Evolutionary conservation across 2,888 invertebrate genomes (phyloP), one percentile per base, ranked within the genome.

Genomic region (Orchestes rusci): DNA sequence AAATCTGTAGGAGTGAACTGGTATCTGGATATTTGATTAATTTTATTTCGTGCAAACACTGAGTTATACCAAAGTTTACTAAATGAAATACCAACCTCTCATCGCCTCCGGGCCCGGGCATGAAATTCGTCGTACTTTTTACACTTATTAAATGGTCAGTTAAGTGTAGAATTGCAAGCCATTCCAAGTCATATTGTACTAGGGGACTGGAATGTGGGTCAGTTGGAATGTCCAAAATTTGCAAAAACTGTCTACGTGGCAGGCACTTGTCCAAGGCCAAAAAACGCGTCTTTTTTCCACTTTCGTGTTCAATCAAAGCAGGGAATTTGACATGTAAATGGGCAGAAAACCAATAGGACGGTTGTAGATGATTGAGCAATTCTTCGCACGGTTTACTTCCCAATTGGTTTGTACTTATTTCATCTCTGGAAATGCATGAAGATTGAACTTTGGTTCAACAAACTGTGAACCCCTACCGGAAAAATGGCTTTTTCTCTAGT

Each of bases 241-340:
- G 95, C 29, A 97, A 70, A 71, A 93, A 97, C 50, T 84, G 79
- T 50, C 93, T 73, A 57, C 78, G 79, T 0, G 95, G 95, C 38
- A 97, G 72, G 68, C 96, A 96, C 72, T 99, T 99, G 65, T 97
- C 96, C n/a, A 97, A 70, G 0, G 95, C 91, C 53, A 97, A 69
- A 68, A 97, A 97, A 63, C 84, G 90, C 0, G 95, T 90, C 1
- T 62, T 52, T 5, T 5, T 23, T 16, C 66, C 65, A 68, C 60
- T 71, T 12, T 70, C 70, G 66, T 95, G 93, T 23, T 79, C 76
- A 3, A 97, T 80, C 2, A 91, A 56, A 0, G 96, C 97, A 8
- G 88, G 81, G 72, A 95, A 99, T 70, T 93, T 90, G 57, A 90
- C 90, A 69, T 99, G 99, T 53, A 99, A 73, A 74, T 99, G 99